Evolutionary conservation across 2,888 invertebrate genomes (phyloP).

Genomic region (Autographa gamma): DNA sequence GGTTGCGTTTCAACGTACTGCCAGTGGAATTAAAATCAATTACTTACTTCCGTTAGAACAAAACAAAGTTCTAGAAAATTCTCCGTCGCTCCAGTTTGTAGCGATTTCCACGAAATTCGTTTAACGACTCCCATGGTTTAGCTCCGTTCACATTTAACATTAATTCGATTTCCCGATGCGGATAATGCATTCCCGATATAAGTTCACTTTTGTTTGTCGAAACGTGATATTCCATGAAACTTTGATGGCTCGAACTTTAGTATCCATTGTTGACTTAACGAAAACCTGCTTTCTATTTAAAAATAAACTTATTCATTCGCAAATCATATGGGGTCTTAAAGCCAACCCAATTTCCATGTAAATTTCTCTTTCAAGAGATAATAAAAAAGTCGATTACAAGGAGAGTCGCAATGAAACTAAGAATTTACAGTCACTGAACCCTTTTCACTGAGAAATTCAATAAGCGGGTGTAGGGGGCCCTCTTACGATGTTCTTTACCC

Average conservation of each 20-base stretch:
- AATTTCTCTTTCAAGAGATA: slow-evolving; percentile 49
- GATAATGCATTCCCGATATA: slow-evolving; percentile 37
- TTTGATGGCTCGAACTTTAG: background rate
- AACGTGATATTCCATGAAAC: background rate
- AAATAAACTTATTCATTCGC: slow-evolving; percentile 25
- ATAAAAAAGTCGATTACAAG: slow-evolving; percentile 55
- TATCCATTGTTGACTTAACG: background rate
- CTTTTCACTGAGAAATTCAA: slow-evolving; percentile 74
- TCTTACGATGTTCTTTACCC: slow-evolving; percentile 60
- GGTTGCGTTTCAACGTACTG: slow-evolving; percentile 77
- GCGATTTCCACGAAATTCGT: slow-evolving; percentile 66
- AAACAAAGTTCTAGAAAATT: slow-evolving; percentile 77
- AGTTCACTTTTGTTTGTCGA: slow-evolving; percentile 11
- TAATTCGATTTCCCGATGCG: slow-evolving; percentile 51
- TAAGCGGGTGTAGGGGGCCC: slow-evolving; percentile 65
- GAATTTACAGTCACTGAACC: slow-evolving; percentile 69
- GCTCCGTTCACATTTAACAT: slow-evolving; percentile 56
- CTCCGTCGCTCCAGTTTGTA: slow-evolving; percentile 65
- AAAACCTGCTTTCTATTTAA: background rate
- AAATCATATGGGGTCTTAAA: slow-evolving; percentile 47
- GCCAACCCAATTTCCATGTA: slow-evolving; percentile 53
- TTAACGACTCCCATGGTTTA: slow-evolving; percentile 60
- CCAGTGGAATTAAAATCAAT: slow-evolving; percentile 84
- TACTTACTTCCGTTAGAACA: slow-evolving; percentile 74
- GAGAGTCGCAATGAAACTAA: slow-evolving; percentile 60